Evolutionary conservation across 2,113 vertebrate genomes (phyloP).

Genomic region (Plecotus auritus): DNA sequence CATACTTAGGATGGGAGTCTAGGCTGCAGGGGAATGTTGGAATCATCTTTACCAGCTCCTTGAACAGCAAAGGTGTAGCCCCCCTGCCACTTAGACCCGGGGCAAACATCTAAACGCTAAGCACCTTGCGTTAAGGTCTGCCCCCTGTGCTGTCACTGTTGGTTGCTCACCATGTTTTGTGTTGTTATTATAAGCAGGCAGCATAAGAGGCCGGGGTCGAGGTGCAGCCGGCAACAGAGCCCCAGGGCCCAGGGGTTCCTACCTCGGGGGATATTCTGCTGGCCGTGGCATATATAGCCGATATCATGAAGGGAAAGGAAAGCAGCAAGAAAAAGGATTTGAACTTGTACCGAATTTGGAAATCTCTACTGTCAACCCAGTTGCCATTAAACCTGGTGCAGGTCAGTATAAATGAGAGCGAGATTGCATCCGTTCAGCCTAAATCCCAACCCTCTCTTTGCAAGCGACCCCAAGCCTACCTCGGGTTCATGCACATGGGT

Average conservation of each 20-base stretch:
- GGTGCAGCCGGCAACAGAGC: constrained; percentile 93
- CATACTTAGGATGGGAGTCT: neutral
- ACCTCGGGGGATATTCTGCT: constrained; percentile 98
- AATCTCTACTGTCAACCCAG: constrained; percentile 91
- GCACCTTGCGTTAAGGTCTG: accelerated
- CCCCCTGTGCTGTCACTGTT: accelerated
- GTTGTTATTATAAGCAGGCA: constrained; percentile 96
- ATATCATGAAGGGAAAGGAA: constrained; percentile 99
- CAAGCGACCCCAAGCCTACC: neutral
- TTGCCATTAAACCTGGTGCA: constrained; percentile 96
- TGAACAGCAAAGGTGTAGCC: neutral
- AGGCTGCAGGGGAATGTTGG: neutral
- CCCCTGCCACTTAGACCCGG: neutral
- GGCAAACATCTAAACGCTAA: accelerated
- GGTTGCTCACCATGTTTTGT: constrained; percentile 73
- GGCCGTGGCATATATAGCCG: constrained; percentile 99
- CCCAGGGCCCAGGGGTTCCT: constrained; percentile 95
- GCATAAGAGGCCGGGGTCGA: constrained; percentile 96
- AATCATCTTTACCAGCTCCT: neutral
- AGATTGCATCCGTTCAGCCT: neutral
- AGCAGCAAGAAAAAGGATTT: constrained; percentile 93
- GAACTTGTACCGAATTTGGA: constrained; percentile 96
- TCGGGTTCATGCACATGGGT: neutral
- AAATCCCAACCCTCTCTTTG: neutral
- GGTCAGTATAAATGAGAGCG: constrained; percentile 86